Base-by-base conservation (phyloP, 2,888 invertebrate species). In the Drosophila formosana region DNA sequence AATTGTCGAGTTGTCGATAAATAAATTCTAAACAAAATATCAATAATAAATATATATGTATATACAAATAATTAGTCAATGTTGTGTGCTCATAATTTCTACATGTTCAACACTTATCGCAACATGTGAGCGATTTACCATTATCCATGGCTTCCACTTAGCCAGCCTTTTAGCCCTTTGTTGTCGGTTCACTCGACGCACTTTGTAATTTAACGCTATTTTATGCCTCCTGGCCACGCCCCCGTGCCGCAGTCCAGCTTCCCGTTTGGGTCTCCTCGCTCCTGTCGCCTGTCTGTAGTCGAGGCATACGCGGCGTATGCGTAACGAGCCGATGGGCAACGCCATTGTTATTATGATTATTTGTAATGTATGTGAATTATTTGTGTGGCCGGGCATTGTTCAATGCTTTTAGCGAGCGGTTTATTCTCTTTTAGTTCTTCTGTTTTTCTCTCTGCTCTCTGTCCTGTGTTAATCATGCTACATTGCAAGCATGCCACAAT, bases 291-390 rank as follows among this genome's bases (percentile, higher is more conserved):
- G 32, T 28, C 3, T 11, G 3, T 2, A 34, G 28, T 37, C 25
- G 51, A 4, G n/a, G 47, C 57, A 58, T 43, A 68, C 56, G 68
- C 49, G 75, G 51, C 76, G 69, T 76, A 76, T 76, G 66, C 76
- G 66, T 66, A 76, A 70, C 57, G 66, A 46, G 66, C 32, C 66
- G 57, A 70, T 71, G 68, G 47, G 43, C 47, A 30, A 37, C 66
- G 53, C 63, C 80, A 74, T 82, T 84, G 81, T 82, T 84, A 70
- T 84, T 63, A 78, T 80, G 82, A 74, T 82, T 84, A 80, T 84
- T 75, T 75, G 78, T 80, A 78, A 80, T 82, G 66, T 81, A 71
- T 78, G 79, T 72, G 64, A 51, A 58, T 51, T 69, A 61, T 63
- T 64, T 64, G 67, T 64, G 57, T 65, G 61, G 67, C 51, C 18